A percentile compares a stretch with the other conserved stretches of the same genome.
phyloP scores from a whole-genome alignment of 1,140 invertebrate species.

The Nylanderia fulva region DNA sequence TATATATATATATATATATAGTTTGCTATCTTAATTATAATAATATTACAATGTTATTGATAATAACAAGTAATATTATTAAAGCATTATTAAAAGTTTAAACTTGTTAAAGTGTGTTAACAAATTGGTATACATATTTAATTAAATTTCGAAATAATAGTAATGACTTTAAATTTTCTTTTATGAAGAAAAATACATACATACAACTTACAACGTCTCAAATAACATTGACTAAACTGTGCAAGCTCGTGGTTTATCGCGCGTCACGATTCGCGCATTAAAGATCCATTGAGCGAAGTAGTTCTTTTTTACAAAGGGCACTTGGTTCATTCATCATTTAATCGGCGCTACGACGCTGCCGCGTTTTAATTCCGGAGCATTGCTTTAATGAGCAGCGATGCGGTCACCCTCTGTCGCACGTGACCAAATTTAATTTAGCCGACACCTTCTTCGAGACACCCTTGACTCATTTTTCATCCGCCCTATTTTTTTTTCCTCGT shows the following conservation, averaged over 20 bases:
- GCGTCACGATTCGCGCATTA: conserved; percentile 3
- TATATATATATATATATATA: too few relatives aligned
- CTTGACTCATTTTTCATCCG: conserved; percentile 44
- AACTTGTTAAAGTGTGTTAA: neutral
- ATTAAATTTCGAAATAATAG: neutral
- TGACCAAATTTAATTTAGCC: conserved; percentile 69
- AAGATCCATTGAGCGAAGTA: conserved; percentile 43
- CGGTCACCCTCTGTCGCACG: conserved; percentile 28
- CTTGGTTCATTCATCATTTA: conserved; percentile 62
- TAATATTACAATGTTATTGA: neutral
- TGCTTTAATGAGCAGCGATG: conserved; percentile 44
- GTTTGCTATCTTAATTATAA: neutral
- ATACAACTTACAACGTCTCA: too few relatives aligned
- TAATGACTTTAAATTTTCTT: neutral
- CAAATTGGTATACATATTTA: neutral
- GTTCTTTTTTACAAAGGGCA: conserved; percentile 19
- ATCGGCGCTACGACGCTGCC: conserved; percentile 12
- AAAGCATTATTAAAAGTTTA: neutral
- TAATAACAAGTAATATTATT: neutral
- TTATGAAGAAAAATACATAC: too few relatives aligned
- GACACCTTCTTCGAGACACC: conserved; percentile 29
- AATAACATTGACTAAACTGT: neutral
- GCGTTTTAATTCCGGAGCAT: conserved; percentile 60
- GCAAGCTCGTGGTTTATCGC: too few relatives aligned
- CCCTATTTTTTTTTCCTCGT: neutral